Evolutionary conservation across 1,140 invertebrate species (phyloP).

Genomic region (Coenobita brevimanus): DNA sequence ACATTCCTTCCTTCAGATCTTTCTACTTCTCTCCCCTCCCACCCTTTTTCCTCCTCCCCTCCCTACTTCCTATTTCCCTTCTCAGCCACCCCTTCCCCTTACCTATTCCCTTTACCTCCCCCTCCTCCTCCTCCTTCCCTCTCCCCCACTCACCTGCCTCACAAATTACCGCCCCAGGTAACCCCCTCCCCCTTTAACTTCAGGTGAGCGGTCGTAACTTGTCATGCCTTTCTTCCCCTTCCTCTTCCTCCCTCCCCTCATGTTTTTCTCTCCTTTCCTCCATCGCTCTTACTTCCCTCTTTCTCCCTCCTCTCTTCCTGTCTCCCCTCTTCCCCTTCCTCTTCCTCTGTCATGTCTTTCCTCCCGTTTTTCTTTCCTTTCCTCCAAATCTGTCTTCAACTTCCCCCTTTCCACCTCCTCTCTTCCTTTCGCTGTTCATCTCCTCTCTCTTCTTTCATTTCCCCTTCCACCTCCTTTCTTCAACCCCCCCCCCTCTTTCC

Average conservation of each 20-base stretch:
- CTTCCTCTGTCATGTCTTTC: not conserved
- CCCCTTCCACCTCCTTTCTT: not conserved
- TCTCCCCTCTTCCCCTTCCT: not conserved
- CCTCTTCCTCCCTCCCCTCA: not conserved
- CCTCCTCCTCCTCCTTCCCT: too few species aligned
- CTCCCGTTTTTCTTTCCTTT: not conserved
- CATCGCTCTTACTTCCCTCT: too few species aligned
- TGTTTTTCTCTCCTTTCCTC: not conserved
- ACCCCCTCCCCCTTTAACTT: too few species aligned
- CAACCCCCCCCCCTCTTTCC: not conserved
- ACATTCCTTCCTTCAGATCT: not conserved
- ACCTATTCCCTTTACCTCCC: not conserved
- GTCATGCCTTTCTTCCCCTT: not conserved
- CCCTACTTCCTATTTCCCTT: not conserved
- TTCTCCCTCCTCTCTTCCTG: not conserved
- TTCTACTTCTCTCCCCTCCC: not conserved
- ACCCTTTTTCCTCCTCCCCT: too few species aligned
- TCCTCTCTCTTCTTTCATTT: not conserved
- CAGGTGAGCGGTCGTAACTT: too few species aligned
- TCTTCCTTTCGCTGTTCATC: not conserved
- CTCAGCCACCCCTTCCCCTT: too few species aligned
- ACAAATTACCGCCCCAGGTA: too few species aligned
- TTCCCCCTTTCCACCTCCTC: not conserved
- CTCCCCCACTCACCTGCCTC: too few species aligned
- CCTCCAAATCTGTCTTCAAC: too few species aligned